Evolutionary conservation across 2,113 vertebrate genomes (phyloP), one percentile per base, ranked within the genome.

Genomic region (Eidolon helvum): DNA sequence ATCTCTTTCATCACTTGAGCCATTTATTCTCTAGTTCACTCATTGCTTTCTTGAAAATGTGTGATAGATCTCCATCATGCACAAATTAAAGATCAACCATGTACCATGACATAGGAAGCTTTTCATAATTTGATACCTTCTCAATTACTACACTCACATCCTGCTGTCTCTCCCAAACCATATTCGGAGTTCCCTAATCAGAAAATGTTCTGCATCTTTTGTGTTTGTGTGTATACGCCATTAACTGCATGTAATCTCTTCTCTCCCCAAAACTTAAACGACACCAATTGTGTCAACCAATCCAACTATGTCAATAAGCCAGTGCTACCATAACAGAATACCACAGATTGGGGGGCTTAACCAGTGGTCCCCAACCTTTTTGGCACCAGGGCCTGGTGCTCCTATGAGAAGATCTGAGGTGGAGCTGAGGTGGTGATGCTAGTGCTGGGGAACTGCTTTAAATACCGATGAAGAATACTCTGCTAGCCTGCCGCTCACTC

Each of bases 261-360:
- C 35, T 72, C 33, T 43, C 6, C 8, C 10, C 11, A 68, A 30
- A 78, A n/a, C 24, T 21, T 71, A 71, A 84, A 14, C 14, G 66
- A 43, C 33, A 2, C 75, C 45, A 45, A 5, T 38, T 40, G 19
- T 50, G 5, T 50, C 50, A 50, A 50, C 50, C 50, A 4, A 50
- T 10, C 7, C 14, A 50, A 30, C 8, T 45, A 0, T 14, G 33
- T 57, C n/a, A 21, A 6, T 40, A 21, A 59, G 3, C 11, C 53
- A 7, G 50, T 33, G 6, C 2, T 40, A 28, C 35, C 43, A 7
- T 30, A 75, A 38, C 12, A 71, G 93, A 83, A 33, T 59, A 35
- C 21, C 5, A 40, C 10, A 69, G 9, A 35, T 0, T 11, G 0
- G 0, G 10, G 26, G 2, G 19, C 5, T 79, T 59, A 38, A 50